Evolutionary conservation across 1,140 invertebrate species (phyloP).

Genomic region (Drosophila ironensis): DNA sequence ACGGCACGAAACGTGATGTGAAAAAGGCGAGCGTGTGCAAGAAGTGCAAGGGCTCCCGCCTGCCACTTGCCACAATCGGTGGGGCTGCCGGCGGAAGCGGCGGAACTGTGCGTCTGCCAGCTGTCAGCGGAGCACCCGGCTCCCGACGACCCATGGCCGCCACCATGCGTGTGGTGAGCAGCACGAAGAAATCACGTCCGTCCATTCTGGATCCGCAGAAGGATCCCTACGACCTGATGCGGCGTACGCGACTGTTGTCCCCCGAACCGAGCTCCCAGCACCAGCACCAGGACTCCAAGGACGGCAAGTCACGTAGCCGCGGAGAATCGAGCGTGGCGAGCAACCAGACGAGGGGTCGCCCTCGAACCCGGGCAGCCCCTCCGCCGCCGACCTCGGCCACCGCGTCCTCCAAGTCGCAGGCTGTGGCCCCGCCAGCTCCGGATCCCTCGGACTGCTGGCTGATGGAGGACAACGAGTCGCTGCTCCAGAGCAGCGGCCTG

Average conservation of each 20-base stretch:
- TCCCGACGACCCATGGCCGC: slow-evolving; percentile 82
- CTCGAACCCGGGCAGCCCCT: slow-evolving; percentile 25
- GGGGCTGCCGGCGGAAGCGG: slow-evolving; percentile 47
- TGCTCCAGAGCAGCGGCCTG: slow-evolving; percentile 82
- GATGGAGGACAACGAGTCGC: slow-evolving; percentile 62
- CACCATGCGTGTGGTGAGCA: slow-evolving; percentile 85
- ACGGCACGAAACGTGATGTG: slow-evolving; percentile 87
- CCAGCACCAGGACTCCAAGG: slow-evolving; percentile 7
- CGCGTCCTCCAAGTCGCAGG: slow-evolving; percentile 14
- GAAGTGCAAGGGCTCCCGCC: slow-evolving; percentile 90
- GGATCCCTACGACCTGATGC: slow-evolving; percentile 92
- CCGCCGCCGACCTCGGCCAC: slow-evolving; percentile 8
- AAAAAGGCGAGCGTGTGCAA: slow-evolving; percentile 89
- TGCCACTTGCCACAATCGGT: slow-evolving; percentile 85
- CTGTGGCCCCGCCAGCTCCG: slow-evolving; percentile 45
- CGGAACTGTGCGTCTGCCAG: slow-evolving; percentile 84
- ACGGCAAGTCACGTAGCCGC: slow-evolving; percentile 49
- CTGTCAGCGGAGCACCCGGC: slow-evolving; percentile 80
- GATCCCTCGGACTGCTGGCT: slow-evolving; percentile 83
- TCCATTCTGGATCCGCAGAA: slow-evolving; percentile 84
- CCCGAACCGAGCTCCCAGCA: slow-evolving; percentile 80
- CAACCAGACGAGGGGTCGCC: slow-evolving; percentile 48
- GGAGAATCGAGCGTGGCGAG: too few species aligned
- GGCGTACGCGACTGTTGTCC: slow-evolving; percentile 87
- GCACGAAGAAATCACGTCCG: slow-evolving; percentile 84